Evolutionary conservation across 2,113 vertebrate genomes (phyloP).

Genomic region (Eira barbara): DNA sequence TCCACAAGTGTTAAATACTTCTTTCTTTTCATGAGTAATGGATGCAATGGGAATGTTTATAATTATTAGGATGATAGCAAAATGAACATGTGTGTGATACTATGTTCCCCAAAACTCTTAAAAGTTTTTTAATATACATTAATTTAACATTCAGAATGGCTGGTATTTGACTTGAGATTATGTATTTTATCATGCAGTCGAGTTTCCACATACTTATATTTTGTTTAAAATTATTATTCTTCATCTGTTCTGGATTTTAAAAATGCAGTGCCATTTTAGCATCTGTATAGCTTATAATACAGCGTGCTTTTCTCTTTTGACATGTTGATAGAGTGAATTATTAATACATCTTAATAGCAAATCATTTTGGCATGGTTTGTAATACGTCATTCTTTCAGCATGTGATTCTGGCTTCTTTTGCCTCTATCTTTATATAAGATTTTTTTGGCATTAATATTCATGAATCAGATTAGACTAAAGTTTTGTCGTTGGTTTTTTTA

Average conservation of each 20-base stretch:
- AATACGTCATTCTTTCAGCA: background rate
- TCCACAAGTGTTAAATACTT: background rate
- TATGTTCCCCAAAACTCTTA: background rate
- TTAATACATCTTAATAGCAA: background rate
- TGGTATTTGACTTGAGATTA: background rate
- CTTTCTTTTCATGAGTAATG: background rate
- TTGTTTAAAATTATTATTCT: background rate
- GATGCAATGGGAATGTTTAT: background rate
- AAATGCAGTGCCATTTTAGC: background rate
- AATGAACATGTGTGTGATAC: background rate
- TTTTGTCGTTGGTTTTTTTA: background rate
- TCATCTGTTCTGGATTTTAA: background rate
- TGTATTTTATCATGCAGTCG: background rate
- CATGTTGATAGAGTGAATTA: background rate
- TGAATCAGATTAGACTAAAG: background rate
- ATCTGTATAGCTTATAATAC: background rate
- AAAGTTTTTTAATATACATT: background rate
- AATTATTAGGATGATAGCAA: background rate
- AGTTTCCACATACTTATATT: background rate
- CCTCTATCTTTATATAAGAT: background rate
- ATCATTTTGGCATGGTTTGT: background rate
- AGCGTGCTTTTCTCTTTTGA: background rate
- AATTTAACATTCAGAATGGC: background rate
- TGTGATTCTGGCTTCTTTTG: constrained; percentile 24
- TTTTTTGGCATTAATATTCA: constrained; percentile 42